A percentile compares a stretch with the other conserved stretches of the same genome.
phyloP scores from a whole-genome alignment of 2,888 invertebrate species.

The Drosophila parthenogenetica region DNA sequence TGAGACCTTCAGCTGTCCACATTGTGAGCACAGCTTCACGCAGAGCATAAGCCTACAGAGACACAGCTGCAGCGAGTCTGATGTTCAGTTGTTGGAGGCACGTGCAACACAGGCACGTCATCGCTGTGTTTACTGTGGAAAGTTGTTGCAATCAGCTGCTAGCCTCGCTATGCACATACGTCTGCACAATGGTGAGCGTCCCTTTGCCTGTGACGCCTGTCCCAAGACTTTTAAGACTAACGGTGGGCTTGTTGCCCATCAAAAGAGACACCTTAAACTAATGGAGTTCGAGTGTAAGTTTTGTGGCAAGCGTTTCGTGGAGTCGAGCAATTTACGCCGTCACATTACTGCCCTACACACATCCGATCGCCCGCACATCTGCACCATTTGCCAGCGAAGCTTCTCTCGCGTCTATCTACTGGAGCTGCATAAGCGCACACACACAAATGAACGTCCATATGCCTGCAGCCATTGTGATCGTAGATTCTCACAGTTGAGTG shows the following conservation, averaged over 20 bases:
- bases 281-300: slow-evolving; percentile 69
- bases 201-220: slow-evolving; percentile 78
- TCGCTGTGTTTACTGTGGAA: slow-evolving; percentile 73
- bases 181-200: slow-evolving; percentile 82
- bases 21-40: slow-evolving; percentile 64
- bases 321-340: slow-evolving; percentile 79
- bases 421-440: slow-evolving; percentile 85
- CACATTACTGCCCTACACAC: slow-evolving; percentile 82
- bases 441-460: slow-evolving; percentile 83
- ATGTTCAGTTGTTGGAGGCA: slow-evolving; percentile 81
- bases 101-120: slow-evolving; percentile 68
- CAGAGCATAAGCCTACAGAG: slow-evolving; percentile 32
- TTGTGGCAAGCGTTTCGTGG: slow-evolving; percentile 79
- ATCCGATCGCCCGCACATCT: slow-evolving; percentile 80
- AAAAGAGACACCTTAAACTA: slow-evolving; percentile 73
- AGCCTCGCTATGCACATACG: slow-evolving; percentile 78
- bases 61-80: slow-evolving; percentile 39
- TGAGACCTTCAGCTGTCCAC: slow-evolving; percentile 47
- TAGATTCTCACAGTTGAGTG: slow-evolving; percentile 78
- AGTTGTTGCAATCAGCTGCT: slow-evolving; percentile 63
- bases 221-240: slow-evolving; percentile 82
- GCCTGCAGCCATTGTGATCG: slow-evolving; percentile 75
- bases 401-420: slow-evolving; percentile 82
- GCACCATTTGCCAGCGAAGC: slow-evolving; percentile 77
- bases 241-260: slow-evolving; percentile 75